Evolutionary conservation across 2,888 invertebrate genomes (phyloP).

Genomic region (Tryphoninae sp.): DNA sequence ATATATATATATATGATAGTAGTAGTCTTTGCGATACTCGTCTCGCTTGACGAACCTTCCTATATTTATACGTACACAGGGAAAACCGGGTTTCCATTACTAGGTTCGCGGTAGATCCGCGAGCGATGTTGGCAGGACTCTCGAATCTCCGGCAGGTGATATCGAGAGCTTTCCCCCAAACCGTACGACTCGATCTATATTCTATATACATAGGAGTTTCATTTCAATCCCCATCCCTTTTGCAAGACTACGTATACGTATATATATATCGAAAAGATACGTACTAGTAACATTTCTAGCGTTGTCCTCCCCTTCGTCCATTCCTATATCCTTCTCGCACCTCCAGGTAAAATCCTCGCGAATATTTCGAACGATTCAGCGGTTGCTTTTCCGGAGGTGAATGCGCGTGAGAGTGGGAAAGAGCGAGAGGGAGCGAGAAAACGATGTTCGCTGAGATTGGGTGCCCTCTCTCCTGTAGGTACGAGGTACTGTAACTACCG

Average conservation of each 20-base stretch:
- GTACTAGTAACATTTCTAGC: neutral
- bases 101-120: conserved; percentile 29
- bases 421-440: neutral
- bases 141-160: conserved; percentile 72
- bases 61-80: conserved; percentile 4
- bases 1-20: no score
- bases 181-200: conserved; percentile 8
- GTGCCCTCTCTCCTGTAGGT: conserved; percentile 20
- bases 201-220: neutral
- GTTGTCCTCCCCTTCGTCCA: neutral
- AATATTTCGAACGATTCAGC: neutral
- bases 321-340: neutral
- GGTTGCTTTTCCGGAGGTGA: no score
- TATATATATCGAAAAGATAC: neutral
- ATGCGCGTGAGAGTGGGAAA: neutral
- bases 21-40: neutral
- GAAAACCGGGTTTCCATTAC: conserved; percentile 54
- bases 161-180: conserved; percentile 52
- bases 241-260: neutral
- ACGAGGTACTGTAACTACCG: conserved; percentile 66
- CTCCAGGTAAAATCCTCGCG: conserved; percentile 21
- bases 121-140: conserved; percentile 64
- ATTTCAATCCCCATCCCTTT: neutral
- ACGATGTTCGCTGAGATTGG: conserved; percentile 38
- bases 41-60: conserved; percentile 13